Evolutionary conservation across 2,888 invertebrate species (phyloP).

Genomic region (Drepana falcataria): DNA sequence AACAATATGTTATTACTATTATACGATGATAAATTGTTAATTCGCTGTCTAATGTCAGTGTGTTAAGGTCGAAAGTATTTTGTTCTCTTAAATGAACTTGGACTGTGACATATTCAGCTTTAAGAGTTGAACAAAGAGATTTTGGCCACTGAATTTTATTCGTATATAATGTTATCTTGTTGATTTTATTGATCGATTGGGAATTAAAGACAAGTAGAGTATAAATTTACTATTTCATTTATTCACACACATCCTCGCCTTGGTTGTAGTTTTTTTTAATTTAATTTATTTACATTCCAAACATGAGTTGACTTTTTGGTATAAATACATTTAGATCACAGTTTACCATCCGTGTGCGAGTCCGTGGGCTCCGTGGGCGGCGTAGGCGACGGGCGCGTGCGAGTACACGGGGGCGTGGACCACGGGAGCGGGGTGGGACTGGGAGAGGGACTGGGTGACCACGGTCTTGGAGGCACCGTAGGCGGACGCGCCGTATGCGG

Average conservation of each 20-base stretch:
- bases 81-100: conserved; percentile 10
- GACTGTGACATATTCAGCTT: conserved; percentile 9
- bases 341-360: conserved; percentile 65
- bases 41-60: conserved; percentile 18
- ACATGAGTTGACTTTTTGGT: conserved; percentile 65
- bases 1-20: conserved; percentile 8
- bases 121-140: not conserved
- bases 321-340: conserved; percentile 56
- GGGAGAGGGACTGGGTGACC: conserved; percentile 54
- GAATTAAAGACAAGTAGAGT: conserved; percentile 2
- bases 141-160: not conserved
- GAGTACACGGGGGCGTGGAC: conserved; percentile 26
- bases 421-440: conserved; percentile 59
- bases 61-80: conserved; percentile 32
- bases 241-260: conserved; percentile 74
- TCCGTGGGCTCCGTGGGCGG: conserved; percentile 31
- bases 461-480: conserved; percentile 48
- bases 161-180: not conserved
- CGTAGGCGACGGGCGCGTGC: conserved; percentile 31
- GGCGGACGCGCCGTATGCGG: conserved; percentile 22
- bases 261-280: conserved; percentile 51
- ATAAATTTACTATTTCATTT: conserved; percentile 59
- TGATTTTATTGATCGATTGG: not conserved
- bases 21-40: conserved; percentile 1
- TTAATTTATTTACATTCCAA: conserved; percentile 62